phyloP scores from a whole-genome alignment of 2,888 invertebrate genomes.

The Mimas tiliae region DNA sequence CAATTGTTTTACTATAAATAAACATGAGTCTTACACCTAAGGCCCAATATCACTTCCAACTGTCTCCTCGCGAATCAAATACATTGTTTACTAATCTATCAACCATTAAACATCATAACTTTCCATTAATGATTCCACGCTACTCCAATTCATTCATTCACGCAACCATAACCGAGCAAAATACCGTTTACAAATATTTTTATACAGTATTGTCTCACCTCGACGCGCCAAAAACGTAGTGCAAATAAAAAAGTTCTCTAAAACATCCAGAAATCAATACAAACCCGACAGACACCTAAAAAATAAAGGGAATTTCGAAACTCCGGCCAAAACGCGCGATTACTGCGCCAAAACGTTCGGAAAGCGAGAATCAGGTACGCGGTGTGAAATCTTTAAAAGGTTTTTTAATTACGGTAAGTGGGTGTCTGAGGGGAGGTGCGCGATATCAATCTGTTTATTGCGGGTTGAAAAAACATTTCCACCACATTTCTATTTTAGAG shows the following conservation, averaged over 20 bases:
- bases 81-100: no score
- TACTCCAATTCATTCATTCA: no score
- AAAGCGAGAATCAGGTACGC: slow-evolving; percentile 56
- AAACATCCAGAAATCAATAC: background rate
- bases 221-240: background rate
- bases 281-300: background rate
- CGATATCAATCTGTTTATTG: slow-evolving; percentile 76
- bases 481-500: no score
- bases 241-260: background rate
- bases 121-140: no score
- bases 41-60: no score
- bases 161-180: no score
- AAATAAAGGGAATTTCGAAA: slow-evolving; percentile 2
- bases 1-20: no score
- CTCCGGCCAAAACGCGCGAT: slow-evolving; percentile 38
- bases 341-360: slow-evolving; percentile 51
- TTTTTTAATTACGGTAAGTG: slow-evolving; percentile 80
- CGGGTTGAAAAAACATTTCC: slow-evolving; percentile 29
- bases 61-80: no score
- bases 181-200: no score
- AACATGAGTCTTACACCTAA: no score
- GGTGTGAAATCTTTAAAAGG: slow-evolving; percentile 71
- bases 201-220: no score
- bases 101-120: no score
- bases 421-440: slow-evolving; percentile 43